Conservation (phyloP, 2,888 invertebrate genomes). For the Drosophila limbata region DNA sequence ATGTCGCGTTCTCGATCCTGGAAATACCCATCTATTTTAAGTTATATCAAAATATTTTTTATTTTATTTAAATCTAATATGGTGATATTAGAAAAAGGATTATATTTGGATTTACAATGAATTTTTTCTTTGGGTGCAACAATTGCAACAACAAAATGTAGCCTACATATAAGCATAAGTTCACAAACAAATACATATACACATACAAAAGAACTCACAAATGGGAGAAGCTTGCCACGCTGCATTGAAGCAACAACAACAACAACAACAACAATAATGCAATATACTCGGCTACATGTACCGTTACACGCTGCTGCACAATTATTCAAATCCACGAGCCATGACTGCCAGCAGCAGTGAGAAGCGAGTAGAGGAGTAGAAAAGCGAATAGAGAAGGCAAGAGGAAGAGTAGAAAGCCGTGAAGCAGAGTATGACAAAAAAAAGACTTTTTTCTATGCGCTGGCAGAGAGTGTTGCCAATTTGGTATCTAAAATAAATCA, state of each 20-base stretch:
- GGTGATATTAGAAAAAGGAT: background rate
- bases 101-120: background rate
- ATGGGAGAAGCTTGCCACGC: background rate
- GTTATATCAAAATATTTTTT: no score
- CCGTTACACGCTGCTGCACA: conserved; percentile 76
- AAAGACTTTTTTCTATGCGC: no score
- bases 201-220: conserved; percentile 3
- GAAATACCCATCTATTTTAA: no score
- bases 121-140: conserved; percentile 19
- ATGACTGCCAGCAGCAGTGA: conserved; percentile 57
- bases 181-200: conserved; percentile 40
- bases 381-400: background rate
- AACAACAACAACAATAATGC: conserved; percentile 49
- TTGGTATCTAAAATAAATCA: no score
- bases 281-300: conserved; percentile 58
- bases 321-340: conserved; percentile 78
- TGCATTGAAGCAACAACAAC: conserved; percentile 25
- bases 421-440: conserved; percentile 6
- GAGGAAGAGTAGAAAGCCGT: background rate
- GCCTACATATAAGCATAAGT: conserved; percentile 59
- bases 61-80: no score
- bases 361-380: background rate
- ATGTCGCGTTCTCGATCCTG: no score
- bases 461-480: no score
- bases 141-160: conserved; percentile 56